Evolutionary conservation across 2,113 vertebrate genomes (phyloP).

Genomic region (Alouatta palliata): DNA sequence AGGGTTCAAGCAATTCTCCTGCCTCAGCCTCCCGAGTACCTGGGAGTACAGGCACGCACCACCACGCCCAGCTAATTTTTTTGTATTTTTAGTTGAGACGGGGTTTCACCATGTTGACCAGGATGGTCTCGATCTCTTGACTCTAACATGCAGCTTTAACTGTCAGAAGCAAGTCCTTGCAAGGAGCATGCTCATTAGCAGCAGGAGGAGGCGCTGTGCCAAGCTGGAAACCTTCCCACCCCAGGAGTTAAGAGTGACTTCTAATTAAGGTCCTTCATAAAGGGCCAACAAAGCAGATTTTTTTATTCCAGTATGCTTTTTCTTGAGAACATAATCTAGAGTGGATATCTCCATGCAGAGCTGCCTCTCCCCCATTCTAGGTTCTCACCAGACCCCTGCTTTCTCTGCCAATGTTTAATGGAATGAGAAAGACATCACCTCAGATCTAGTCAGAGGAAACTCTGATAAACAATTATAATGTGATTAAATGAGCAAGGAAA

Average conservation of each 20-base stretch:
- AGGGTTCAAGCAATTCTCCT: no score
- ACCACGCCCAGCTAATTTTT: no score
- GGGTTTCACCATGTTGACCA: no score
- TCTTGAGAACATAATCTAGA: conserved; percentile 30
- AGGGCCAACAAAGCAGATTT: conserved; percentile 58
- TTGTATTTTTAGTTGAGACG: no score
- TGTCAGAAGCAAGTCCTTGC: neutral
- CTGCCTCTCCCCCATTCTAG: neutral
- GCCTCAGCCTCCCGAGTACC: no score
- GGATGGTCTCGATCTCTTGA: no score
- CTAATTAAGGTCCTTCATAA: conserved; percentile 63
- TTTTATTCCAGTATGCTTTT: conserved; percentile 33
- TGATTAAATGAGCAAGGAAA: conserved; percentile 39
- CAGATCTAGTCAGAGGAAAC: neutral
- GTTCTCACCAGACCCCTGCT: neutral
- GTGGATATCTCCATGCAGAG: neutral
- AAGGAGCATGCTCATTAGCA: conserved; percentile 66
- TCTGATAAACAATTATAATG: neutral
- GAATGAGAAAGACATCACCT: neutral
- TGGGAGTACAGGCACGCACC: no score
- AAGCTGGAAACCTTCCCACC: conserved; percentile 42
- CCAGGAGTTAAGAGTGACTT: conserved; percentile 58
- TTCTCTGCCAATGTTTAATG: neutral
- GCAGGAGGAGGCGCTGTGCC: conserved; percentile 21
- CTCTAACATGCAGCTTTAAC: conserved; percentile 44